Base-by-base conservation (phyloP, 2,113 vertebrate genomes). In the Dasyornis broadbenti region DNA sequence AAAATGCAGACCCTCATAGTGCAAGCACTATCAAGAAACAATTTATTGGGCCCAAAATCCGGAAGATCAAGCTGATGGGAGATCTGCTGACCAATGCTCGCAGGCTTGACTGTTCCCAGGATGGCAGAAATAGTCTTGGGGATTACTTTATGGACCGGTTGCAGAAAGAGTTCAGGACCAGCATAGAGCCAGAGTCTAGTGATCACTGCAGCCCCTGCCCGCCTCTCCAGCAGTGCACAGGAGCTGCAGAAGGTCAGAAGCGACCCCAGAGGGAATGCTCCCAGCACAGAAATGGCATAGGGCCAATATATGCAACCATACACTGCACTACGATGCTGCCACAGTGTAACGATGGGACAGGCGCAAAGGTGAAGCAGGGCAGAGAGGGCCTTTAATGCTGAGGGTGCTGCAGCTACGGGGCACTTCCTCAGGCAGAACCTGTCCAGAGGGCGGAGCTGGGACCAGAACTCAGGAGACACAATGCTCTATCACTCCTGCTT, bases 111-210 rank as follows among this genome's bases (percentile, higher is more conserved):
- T 98, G 98, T 54, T 97, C 95, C 66, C 87, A 65, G 23, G 97
- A 98, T 45, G 89, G 95, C 63, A 86, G 92, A 47, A 95, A 92
- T 15, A 96, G 97, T 83, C 97, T 98, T n/a, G 98, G 98, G 82
- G 98, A 98, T 95, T 98, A 98, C 81, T 97, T 98, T 28, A 97
- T 98, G 79, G 97, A 98, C 68, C 97, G 96, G 61, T 82, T 98
- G 57, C 97, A 98, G 81, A 95, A 97, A 44, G 97, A 98, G 83
- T 96, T 98, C 56, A 96, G 91, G 70, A 94, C 31, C 80, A 69
- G 90, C 82, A 52, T 21, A 94, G 94, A 95, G 47, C 40, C 83
- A 85, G 80, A 95, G 33, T 39, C 37, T n/a, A 90, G 92, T 50
- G 72, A 92, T 37, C 80, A 64, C 73, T 82, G 86, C 70, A 80